Conservation (phyloP, 1,140 invertebrate genomes). For the Limonius californicus region DNA sequence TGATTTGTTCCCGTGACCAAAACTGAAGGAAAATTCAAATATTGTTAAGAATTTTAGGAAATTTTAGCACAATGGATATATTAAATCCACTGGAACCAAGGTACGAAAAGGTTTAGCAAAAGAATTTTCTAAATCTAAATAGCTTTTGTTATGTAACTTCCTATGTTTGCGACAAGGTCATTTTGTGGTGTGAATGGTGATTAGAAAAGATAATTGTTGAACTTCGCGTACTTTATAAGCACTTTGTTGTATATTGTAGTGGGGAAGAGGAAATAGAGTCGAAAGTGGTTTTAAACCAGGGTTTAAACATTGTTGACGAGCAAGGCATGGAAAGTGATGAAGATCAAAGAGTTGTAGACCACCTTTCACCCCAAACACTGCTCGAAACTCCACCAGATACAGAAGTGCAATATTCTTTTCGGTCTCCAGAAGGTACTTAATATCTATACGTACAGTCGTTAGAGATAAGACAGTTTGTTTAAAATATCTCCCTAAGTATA, state of each 20-base stretch:
- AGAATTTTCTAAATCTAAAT: not conserved
- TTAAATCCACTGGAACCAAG: slow-evolving; percentile 42
- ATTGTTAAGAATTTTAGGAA: slow-evolving; percentile 24
- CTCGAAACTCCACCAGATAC: slow-evolving; percentile 40
- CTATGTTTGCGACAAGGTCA: slow-evolving; percentile 36
- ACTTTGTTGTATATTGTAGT: slow-evolving; percentile 25
- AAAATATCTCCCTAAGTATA: not conserved
- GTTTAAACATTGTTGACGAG: slow-evolving; percentile 34
- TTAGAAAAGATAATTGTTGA: slow-evolving; percentile 3
- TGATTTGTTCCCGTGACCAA: slow-evolving; percentile 49
- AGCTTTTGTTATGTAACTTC: slow-evolving; percentile 39
- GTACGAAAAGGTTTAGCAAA: slow-evolving; percentile 26
- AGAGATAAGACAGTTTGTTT: not conserved
- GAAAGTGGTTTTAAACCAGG: slow-evolving; percentile 40
- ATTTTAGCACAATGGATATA: slow-evolving; percentile 39
- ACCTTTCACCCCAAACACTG: slow-evolving; percentile 44
- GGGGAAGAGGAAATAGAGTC: slow-evolving; percentile 38
- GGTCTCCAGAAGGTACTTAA: slow-evolving; percentile 40
- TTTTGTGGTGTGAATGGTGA: slow-evolving; percentile 22
- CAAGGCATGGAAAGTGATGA: slow-evolving; percentile 44
- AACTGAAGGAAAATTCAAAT: slow-evolving; percentile 48
- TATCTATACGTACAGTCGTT: not conserved
- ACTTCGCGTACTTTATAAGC: not conserved
- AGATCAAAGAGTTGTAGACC: slow-evolving; percentile 42
- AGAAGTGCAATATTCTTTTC: slow-evolving; percentile 45